These are phyloP conservation scores for rat (Rattus norvegicus) DNA, from an alignment of 2,113 vertebrate genomes.

Conservation along the genomic window DNA sequence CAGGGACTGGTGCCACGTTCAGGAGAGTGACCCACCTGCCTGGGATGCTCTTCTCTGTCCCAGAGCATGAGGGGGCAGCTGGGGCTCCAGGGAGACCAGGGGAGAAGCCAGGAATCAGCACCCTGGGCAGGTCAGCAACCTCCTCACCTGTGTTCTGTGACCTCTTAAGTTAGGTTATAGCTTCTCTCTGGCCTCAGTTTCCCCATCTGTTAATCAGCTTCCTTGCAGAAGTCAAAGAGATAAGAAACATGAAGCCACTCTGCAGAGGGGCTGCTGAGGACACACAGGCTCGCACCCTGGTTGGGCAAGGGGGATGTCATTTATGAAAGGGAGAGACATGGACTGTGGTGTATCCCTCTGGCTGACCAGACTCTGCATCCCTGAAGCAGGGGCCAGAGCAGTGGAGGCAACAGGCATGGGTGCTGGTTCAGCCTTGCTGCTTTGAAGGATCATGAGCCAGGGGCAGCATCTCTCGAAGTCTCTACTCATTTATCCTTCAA, in stretches of 20 bases:
- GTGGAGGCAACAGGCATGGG: fast-evolving
- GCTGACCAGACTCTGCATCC: neutral
- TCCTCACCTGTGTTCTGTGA: fast-evolving
- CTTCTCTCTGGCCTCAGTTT: neutral
- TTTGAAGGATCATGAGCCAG: neutral
- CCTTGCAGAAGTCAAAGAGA: neutral
- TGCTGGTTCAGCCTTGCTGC: neutral
- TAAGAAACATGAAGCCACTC: neutral
- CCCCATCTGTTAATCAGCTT: neutral
- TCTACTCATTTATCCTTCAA: neutral
- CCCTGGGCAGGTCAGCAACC: neutral
- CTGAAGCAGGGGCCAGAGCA: neutral
- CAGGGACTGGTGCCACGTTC: neutral
- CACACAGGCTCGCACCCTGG: neutral
- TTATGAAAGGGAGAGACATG: neutral
- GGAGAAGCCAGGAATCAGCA: neutral
- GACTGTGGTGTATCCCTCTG: neutral
- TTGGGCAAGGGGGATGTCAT: fast-evolving
- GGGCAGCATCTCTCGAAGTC: neutral
- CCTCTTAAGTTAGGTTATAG: neutral
- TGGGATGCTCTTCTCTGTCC: neutral
- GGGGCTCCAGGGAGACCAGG: neutral
- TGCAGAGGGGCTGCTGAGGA: neutral
- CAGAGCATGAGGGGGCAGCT: fast-evolving
- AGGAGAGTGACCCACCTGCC: neutral